Evolutionary conservation across 2,797 vertebrate species (phyloP).

Genomic region (Huso huso): DNA sequence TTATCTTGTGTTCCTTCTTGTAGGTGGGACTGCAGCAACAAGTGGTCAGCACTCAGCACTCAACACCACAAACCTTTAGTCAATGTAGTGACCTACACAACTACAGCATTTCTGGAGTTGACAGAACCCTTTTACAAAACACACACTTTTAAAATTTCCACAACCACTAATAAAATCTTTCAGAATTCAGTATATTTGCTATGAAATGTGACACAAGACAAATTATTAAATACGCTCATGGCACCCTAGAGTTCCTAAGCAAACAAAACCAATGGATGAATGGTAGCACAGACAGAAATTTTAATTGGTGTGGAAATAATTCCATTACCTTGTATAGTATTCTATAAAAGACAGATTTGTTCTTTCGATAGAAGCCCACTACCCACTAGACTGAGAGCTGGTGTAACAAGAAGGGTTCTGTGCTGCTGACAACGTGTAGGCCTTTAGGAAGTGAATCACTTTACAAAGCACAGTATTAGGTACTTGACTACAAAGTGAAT

Average conservation of each 20-base stretch:
- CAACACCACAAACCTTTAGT: no score
- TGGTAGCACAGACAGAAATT: conserved; percentile 29
- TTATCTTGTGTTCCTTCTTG: no score
- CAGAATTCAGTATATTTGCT: not conserved
- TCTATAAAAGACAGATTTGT: conserved; percentile 43
- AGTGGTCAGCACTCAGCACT: no score
- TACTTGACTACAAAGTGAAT: conserved; percentile 4
- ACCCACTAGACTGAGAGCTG: no score
- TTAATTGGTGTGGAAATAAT: conserved; percentile 46
- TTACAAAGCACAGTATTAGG: conserved; percentile 57
- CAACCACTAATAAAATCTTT: conserved; percentile 6
- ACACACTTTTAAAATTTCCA: no score
- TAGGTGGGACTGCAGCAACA: no score
- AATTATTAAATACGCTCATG: conserved; percentile 7
- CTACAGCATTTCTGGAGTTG: no score
- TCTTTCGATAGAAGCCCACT: conserved; percentile 35
- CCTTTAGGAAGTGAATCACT: conserved; percentile 26
- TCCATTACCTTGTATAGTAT: conserved; percentile 42
- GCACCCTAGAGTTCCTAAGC: conserved; percentile 24
- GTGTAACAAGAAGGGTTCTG: no score
- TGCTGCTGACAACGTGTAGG: conserved; percentile 35
- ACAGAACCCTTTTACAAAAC: no score
- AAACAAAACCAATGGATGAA: conserved; percentile 22
- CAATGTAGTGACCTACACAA: no score
- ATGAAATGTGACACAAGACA: not conserved